phyloP scores from a whole-genome alignment of 2,888 invertebrate genomes.

The Lochmaea capreae region DNA sequence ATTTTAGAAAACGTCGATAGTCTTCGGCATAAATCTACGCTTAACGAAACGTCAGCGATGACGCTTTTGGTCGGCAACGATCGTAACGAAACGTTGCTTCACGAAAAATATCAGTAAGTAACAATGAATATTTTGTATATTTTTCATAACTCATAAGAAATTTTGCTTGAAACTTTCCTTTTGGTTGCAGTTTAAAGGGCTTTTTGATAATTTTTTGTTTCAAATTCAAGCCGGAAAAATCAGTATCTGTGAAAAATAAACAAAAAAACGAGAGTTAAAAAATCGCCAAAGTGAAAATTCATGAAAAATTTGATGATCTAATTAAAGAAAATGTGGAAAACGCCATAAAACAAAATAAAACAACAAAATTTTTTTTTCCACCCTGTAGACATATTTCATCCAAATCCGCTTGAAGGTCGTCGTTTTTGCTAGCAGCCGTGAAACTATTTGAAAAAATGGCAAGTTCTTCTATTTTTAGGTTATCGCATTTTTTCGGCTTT shows the following conservation, averaged over 20 bases:
- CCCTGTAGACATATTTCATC: slow-evolving; percentile 18
- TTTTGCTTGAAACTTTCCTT: too few species aligned
- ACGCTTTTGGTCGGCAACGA: slow-evolving; percentile 75
- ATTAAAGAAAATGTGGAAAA: not conserved
- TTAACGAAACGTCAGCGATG: slow-evolving; percentile 69
- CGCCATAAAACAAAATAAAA: slow-evolving; percentile 11
- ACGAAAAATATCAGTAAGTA: slow-evolving; percentile 70
- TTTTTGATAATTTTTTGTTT: not conserved
- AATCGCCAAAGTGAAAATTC: not conserved
- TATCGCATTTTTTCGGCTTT: not conserved
- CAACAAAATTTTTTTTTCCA: not conserved
- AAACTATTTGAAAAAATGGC: not conserved
- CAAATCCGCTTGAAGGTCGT: slow-evolving; percentile 19
- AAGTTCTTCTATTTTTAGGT: not conserved
- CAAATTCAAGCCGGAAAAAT: not conserved
- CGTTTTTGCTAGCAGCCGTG: not conserved
- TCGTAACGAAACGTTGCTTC: slow-evolving; percentile 71
- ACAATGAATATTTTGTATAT: too few species aligned
- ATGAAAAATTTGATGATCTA: slow-evolving; percentile 1
- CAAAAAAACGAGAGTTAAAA: not conserved
- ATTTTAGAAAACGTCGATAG: slow-evolving; percentile 65
- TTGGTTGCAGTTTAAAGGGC: too few species aligned
- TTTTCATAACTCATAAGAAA: too few species aligned
- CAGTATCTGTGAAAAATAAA: not conserved
- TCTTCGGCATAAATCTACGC: slow-evolving; percentile 66